Evolutionary conservation across 2,113 vertebrate species (phyloP), one percentile per base, ranked within the genome.

Genomic region (Coryphaenoides rupestris): DNA sequence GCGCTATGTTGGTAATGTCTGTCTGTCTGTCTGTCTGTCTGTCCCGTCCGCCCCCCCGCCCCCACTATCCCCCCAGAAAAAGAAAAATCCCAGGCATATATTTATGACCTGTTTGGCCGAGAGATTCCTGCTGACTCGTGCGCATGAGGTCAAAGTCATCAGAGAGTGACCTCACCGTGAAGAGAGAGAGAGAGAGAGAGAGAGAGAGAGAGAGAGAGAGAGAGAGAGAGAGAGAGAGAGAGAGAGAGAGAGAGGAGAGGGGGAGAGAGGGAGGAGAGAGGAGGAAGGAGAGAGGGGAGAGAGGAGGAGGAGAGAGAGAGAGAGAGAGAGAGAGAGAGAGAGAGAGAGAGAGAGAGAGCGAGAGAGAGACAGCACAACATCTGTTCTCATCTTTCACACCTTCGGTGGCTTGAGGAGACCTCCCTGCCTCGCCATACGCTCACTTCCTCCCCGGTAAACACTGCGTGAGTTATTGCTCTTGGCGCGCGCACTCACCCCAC

Each of bases 351-450:
- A n/a, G n/a, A n/a, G n/a, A n/a, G n/a, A n/a, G n/a, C n/a, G n/a
- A n/a, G n/a, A n/a, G n/a, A n/a, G 77, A 81, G 77, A 85, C 83
- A 84, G 76, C 82, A 82, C 70, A 81, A 81, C 84, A 81, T 87
- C 84, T 89, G 83, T 87, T 81, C 82, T 88, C 85, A 77, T 83
- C 79, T 80, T 86, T 87, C 77, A 82, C 86, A 87, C 89, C 86
- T 90, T 84, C 63, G 7, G 79, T 62, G 74, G 75, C 77, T 77
- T 75, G 70, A 60, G 78, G 79, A 79, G 82, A 87, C 86, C 83
- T 84, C 81, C 80, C 76, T 69, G 74, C 68, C 60, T 69, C 60
- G 74, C 74, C 62, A 67, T 56, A 63, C 62, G 57, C 70, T 76
- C 68, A 62, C 76, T 81, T 81, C 62, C 73, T 53, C 49, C 45